These are phyloP conservation scores for Etheostoma nigrum DNA, from an alignment of 2,797 vertebrate genomes.

Conservation along the genomic window DNA sequence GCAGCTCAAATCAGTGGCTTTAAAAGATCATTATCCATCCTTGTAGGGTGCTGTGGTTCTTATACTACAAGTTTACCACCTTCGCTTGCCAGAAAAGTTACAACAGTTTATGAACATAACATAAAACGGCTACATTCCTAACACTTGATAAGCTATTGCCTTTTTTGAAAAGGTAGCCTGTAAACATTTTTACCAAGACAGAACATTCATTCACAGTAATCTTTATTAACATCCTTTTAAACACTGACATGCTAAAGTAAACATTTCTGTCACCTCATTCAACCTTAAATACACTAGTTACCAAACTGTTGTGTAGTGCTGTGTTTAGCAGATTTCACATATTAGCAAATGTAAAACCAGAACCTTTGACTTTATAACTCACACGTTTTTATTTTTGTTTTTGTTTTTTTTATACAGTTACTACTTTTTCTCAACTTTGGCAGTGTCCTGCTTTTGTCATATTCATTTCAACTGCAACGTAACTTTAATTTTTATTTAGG, in stretches of 20 bases:
- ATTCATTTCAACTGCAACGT: not conserved
- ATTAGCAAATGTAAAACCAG: not conserved
- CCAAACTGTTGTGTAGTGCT: not conserved
- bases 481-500: not conserved
- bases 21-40: not conserved
- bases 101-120: not conserved
- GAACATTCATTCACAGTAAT: slow-evolving; percentile 47
- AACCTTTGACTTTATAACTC: not conserved
- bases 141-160: not conserved
- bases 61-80: not conserved
- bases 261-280: slow-evolving; percentile 7
- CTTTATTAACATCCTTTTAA: slow-evolving; percentile 17
- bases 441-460: not conserved
- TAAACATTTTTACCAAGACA: slow-evolving; percentile 28
- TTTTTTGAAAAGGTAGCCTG: slow-evolving; percentile 17
- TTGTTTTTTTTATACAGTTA: no score
- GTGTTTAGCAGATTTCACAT: not conserved
- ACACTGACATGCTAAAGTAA: slow-evolving; percentile 14
- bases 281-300: not conserved
- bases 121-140: not conserved
- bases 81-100: not conserved
- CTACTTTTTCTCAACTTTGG: not conserved
- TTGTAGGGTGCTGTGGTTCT: not conserved
- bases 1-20: slow-evolving; percentile 5
- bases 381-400: not conserved